Evolutionary conservation across 1,140 invertebrate genomes (phyloP), one percentile per base, ranked within the genome.

Genomic region (Teleogryllus occipitalis): DNA sequence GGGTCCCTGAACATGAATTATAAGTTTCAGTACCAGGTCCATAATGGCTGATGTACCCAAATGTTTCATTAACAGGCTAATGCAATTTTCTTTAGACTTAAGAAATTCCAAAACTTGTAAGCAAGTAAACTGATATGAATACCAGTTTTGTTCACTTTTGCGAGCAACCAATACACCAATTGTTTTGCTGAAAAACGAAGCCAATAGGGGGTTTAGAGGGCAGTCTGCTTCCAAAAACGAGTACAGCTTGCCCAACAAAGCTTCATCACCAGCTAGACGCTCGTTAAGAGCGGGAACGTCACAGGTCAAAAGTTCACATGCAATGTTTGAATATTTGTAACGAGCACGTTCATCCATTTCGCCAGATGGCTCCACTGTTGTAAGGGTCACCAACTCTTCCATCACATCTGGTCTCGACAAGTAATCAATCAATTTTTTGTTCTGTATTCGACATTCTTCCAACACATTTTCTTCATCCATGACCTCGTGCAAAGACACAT

Each of bases 121-220:
- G 88, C 93, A 95, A 84, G 93, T 94, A 84, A 95, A 92, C 89
- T 96, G 93, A 90, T 96, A 95, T 84, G 94, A 93, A 87, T 95
- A 95, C 93, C 94, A 96, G 88, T 96, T 93, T 94, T 95, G 90
- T 85, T 93, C 92, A 85, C 89, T 90, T 86, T 94, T 95, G 84
- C 93, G 91, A 80, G 92, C 91, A 81, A 97, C 91, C 82, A 98
- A 89, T 85, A 95, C 92, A 83, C 94, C 92, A 86, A 98, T 91
- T 78, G 95, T 96, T 90, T 97, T 97, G 87, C 95, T 97, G 88
- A 98, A 97, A 90, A 97, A 98, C 82, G 96, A 97, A 54, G 97
- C 96, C 83, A 98, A 89, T 78, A 99, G 87, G 80, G 97, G 96
- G 89, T 99, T 98, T 75, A 98, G 89, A 54, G 94, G 93, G 84